Percentiles rank a stretch among this genome's conserved stretches.
These are phyloP conservation scores for Drosophila sulfurigaster DNA, from an alignment of 1,140 invertebrate species.

Conservation along the genomic window DNA sequence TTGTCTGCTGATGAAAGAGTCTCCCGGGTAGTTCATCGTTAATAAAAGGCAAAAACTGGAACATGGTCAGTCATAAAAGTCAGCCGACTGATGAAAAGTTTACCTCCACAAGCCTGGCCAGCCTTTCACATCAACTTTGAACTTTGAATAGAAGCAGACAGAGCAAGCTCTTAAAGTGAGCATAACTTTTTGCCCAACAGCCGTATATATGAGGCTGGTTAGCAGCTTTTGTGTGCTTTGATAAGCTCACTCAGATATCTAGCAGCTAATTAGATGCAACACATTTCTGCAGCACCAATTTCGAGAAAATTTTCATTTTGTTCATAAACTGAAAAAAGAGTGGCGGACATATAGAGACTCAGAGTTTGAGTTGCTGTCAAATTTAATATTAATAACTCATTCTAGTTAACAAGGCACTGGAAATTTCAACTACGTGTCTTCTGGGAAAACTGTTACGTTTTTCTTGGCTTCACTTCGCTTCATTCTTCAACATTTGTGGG, in stretches of 20 bases:
- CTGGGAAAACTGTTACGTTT: neutral
- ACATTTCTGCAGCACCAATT: too few species aligned
- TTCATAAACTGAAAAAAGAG: too few species aligned
- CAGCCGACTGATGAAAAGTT: neutral
- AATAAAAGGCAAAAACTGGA: conserved; percentile 1
- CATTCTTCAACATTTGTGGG: conserved; percentile 12
- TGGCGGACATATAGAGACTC: too few species aligned
- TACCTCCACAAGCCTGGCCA: neutral
- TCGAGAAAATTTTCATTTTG: too few species aligned
- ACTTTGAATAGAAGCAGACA: neutral
- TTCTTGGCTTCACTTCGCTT: neutral
- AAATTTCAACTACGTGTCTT: neutral
- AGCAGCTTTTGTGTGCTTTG: neutral
- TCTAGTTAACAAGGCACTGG: neutral
- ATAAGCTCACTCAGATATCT: neutral
- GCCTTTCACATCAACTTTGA: neutral
- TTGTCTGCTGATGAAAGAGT: neutral
- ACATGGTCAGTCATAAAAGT: neutral
- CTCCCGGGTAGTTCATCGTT: neutral
- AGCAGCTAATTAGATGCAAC: too few species aligned
- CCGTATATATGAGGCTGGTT: too few species aligned
- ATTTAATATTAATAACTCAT: too few species aligned
- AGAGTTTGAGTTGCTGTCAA: too few species aligned
- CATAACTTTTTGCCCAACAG: too few species aligned
- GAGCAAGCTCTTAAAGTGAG: neutral